Conservation (phyloP, 2,113 vertebrate genomes). For the Myiopsitta monachus region DNA sequence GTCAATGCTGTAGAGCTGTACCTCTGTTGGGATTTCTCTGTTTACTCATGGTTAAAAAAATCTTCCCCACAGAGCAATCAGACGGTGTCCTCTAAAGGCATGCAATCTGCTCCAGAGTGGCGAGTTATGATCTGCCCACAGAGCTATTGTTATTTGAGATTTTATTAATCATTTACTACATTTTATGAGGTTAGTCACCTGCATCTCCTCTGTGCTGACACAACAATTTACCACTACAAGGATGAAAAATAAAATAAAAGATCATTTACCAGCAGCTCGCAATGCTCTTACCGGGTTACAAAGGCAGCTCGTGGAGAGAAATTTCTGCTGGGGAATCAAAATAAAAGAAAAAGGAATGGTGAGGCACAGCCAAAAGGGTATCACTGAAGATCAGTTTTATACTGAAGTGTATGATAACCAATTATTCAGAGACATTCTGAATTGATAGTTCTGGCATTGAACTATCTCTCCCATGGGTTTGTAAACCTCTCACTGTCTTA, state of each 20-base stretch:
- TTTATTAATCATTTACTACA: slow-evolving; percentile 72
- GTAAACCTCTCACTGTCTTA: slow-evolving; percentile 38
- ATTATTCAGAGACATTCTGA: slow-evolving; percentile 72
- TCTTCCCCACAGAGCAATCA: neutral
- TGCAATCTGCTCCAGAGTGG: neutral
- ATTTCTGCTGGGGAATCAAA: slow-evolving; percentile 56
- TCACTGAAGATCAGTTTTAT: slow-evolving; percentile 57
- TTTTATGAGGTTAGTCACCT: slow-evolving; percentile 71
- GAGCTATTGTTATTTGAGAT: slow-evolving; percentile 56
- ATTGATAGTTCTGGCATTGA: neutral
- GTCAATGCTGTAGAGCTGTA: neutral
- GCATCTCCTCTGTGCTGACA: slow-evolving; percentile 70
- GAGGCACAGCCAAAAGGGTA: slow-evolving; percentile 52
- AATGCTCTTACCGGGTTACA: slow-evolving; percentile 56
- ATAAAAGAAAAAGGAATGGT: slow-evolving; percentile 23
- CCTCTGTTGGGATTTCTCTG: neutral
- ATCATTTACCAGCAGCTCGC: slow-evolving; percentile 68
- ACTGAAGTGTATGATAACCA: slow-evolving; percentile 56
- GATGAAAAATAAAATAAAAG: slow-evolving; percentile 65
- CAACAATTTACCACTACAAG: slow-evolving; percentile 67
- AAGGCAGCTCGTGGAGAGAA: slow-evolving; percentile 31
- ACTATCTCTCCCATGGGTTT: slow-evolving; percentile 57
- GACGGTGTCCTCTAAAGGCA: neutral
- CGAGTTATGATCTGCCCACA: neutral
- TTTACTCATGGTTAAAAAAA: neutral